A percentile compares a stretch with the other conserved stretches of the same genome.
Evolutionary conservation across 2,113 vertebrate species (phyloP).

Genomic region (Polypterus bichir): DNA sequence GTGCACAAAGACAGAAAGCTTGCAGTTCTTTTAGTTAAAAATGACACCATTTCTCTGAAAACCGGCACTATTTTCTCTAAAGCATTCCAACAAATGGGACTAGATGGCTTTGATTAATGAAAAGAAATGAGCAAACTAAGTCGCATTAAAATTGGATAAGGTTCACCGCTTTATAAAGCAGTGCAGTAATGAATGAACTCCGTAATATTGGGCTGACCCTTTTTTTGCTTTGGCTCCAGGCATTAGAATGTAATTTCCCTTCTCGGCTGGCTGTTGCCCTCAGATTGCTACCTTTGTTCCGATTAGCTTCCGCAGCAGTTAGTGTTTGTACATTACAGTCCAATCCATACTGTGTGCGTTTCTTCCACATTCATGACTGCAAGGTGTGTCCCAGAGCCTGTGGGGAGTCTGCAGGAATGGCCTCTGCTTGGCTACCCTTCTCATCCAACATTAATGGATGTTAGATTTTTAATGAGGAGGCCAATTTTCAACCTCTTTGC

Average conservation of each 20-base stretch:
- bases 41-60: not conserved
- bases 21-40: too few relatives aligned
- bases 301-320: constrained; percentile 28
- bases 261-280: constrained; percentile 21
- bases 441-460: constrained; percentile 65
- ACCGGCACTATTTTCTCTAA: not conserved
- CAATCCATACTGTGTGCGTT: constrained; percentile 21
- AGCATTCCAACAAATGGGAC: constrained; percentile 1
- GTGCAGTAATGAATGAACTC: constrained; percentile 12
- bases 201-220: constrained; percentile 18
- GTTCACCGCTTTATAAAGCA: constrained; percentile 3
- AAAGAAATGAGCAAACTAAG: constrained; percentile 1
- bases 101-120: constrained; percentile 1
- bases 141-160: constrained; percentile 6
- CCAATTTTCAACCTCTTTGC: constrained; percentile 14
- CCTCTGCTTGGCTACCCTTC: constrained; percentile 43
- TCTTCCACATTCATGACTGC: constrained; percentile 31
- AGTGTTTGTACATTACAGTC: constrained; percentile 30
- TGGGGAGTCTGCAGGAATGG: constrained; percentile 43
- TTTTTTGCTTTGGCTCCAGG: constrained; percentile 15
- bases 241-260: not conserved
- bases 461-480: constrained; percentile 58
- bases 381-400: constrained; percentile 28
- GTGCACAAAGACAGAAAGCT: too few relatives aligned
- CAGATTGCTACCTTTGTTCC: constrained; percentile 17